Evolutionary conservation across 2,888 invertebrate genomes (phyloP).

Genomic region (Bruchidius siliquastri): DNA sequence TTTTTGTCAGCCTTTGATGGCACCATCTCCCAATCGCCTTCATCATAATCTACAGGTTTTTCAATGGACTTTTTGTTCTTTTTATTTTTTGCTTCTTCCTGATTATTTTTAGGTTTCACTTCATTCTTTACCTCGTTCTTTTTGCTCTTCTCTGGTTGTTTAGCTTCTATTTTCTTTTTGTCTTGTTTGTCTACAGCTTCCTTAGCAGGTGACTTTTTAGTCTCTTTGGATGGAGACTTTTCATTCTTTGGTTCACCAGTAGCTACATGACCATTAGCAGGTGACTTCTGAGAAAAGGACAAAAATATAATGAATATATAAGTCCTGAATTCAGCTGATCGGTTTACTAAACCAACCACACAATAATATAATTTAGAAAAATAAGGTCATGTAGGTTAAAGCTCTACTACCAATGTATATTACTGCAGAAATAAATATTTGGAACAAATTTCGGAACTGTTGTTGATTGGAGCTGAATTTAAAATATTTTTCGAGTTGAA

Average conservation of each 20-base stretch:
- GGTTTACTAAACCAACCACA: too few species aligned
- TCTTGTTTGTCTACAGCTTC: constrained; percentile 46
- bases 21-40: constrained; percentile 71
- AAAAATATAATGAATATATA: not conserved
- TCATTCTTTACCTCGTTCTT: constrained; percentile 21
- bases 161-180: constrained; percentile 52
- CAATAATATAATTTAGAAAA: too few species aligned
- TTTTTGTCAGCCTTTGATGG: constrained; percentile 69
- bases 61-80: constrained; percentile 53
- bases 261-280: constrained; percentile 58
- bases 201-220: constrained; percentile 47
- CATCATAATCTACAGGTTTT: constrained; percentile 69
- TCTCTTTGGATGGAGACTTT: constrained; percentile 50
- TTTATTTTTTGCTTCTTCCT: constrained; percentile 38
- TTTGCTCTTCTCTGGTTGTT: constrained; percentile 50
- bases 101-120: constrained; percentile 26
- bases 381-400: too few species aligned
- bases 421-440: too few species aligned
- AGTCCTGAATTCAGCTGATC: too few species aligned
- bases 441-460: too few species aligned
- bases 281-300: constrained; percentile 51
- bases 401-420: too few species aligned
- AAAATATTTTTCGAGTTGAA: too few species aligned
- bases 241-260: constrained; percentile 54
- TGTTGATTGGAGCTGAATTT: too few species aligned